Evolutionary conservation across 2,113 vertebrate genomes (phyloP), one percentile per base, ranked within the genome.

Genomic region (Rhea pennata): DNA sequence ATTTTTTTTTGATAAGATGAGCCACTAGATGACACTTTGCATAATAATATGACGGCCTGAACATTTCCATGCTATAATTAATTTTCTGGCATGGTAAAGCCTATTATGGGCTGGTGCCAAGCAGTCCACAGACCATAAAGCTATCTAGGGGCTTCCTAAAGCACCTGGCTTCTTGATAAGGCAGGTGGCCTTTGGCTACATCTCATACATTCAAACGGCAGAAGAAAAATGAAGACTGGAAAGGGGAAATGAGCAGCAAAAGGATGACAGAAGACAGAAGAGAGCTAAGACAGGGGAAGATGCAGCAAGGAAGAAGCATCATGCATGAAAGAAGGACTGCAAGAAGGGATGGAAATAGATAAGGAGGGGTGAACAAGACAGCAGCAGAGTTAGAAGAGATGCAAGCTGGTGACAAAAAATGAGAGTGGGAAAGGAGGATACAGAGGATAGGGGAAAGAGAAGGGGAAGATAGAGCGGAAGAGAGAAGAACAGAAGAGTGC

Each of bases 21-120:
- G 94, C 95, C 97, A 97, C 96, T 93, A 97, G 96, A 96, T 97
- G 94, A 97, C 97, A 94, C 79, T 96, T 96, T 92, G 95, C 96
- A 90, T 92, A 97, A 95, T 96, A 96, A 96, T 91, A 95, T 76
- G 94, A 95, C 16, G 81, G 89, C 96, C 96, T 92, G 97, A 97
- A 93, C 54, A 67, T 87, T 97, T 97, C 84, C 88, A 84, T 66
- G 87, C 88, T 96, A 94, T 91, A 89, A 96, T 97, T 97, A 93
- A 98, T 98, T 96, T 98, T 97, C 96, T 96, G 48, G 92, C 84
- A 92, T 95, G 75, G 22, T 96, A 67, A 82, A 95, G 54, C 56
- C 90, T 85, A 70, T 94, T 97, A 95, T 70, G 93, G 84, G 69
- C 71, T 36, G 44, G 23, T 69, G 69, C 86, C 93, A 97, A 84